Percentiles rank a stretch among this genome's conserved stretches.
These are phyloP conservation scores for Volucella inflata DNA, from an alignment of 2,888 invertebrate species.

Conservation along the genomic window DNA sequence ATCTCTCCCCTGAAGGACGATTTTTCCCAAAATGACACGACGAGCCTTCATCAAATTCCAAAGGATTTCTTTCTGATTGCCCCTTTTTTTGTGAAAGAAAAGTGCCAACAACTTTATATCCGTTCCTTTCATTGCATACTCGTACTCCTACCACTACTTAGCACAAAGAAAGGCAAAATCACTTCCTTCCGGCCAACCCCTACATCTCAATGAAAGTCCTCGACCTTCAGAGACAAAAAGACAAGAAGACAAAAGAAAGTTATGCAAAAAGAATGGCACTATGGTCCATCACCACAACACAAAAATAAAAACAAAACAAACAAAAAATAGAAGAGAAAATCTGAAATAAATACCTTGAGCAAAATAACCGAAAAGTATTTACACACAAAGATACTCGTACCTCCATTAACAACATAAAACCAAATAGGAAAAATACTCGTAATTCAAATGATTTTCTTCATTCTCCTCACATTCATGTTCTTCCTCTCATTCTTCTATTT, in stretches of 20 bases:
- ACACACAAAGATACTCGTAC: background rate
- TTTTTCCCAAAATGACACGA: background rate
- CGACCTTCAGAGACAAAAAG: no score
- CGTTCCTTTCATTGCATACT: slow-evolving; percentile 58
- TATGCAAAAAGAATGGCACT: slow-evolving; percentile 55
- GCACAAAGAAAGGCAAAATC: slow-evolving; percentile 28
- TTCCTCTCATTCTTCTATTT: slow-evolving; percentile 41
- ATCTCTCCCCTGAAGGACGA: background rate
- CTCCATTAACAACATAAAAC: no score
- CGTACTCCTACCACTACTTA: slow-evolving; percentile 34
- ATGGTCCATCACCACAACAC: slow-evolving; percentile 46
- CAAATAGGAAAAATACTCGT: slow-evolving; percentile 8
- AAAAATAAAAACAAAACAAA: slow-evolving; percentile 22
- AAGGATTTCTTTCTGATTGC: slow-evolving; percentile 16
- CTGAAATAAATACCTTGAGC: no score
- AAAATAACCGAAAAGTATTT: background rate
- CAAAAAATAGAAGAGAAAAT: slow-evolving; percentile 35
- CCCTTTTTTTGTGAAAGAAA: background rate
- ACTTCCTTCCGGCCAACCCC: slow-evolving; percentile 30
- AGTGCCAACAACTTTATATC: slow-evolving; percentile 61
- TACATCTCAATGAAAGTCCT: slow-evolving; percentile 10
- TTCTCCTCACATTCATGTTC: slow-evolving; percentile 49
- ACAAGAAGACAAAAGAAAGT: slow-evolving; percentile 56
- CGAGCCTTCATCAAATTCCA: slow-evolving; percentile 16
- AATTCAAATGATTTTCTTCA: slow-evolving; percentile 61